Percentiles rank a stretch among this genome's conserved stretches.
These are phyloP conservation scores for Herpailurus yagouaroundi DNA, from an alignment of 2,113 vertebrate species.

Conservation along the genomic window DNA sequence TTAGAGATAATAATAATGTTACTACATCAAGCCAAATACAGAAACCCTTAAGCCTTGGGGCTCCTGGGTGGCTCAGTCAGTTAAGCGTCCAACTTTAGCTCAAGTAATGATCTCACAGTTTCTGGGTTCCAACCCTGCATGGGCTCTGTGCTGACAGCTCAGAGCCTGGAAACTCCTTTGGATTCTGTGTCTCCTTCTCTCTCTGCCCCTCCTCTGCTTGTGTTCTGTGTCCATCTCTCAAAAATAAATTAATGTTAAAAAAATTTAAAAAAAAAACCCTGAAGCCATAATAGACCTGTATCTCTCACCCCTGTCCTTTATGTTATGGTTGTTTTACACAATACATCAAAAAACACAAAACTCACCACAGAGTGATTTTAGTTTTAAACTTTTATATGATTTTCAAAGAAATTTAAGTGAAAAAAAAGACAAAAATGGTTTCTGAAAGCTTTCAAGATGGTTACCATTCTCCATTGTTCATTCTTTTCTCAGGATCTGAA, in stretches of 20 bases:
- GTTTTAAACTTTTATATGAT: background rate
- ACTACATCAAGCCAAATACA: background rate
- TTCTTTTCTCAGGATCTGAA: background rate
- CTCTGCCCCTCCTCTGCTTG: no score
- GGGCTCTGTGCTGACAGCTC: no score
- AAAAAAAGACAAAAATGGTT: background rate
- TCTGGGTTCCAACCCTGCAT: no score
- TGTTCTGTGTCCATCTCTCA: no score
- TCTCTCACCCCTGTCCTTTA: background rate
- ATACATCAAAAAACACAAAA: background rate
- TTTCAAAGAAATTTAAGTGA: background rate
- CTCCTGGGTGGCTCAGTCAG: no score
- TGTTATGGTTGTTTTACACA: background rate
- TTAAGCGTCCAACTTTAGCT: no score
- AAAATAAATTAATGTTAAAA: no score
- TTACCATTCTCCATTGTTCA: background rate
- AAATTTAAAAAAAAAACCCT: background rate
- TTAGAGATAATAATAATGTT: background rate
- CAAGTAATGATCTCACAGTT: no score
- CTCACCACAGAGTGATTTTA: background rate
- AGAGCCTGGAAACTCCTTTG: no score
- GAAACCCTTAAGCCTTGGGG: background rate
- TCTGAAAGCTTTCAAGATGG: background rate
- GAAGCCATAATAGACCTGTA: background rate
- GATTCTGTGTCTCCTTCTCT: no score